These are phyloP conservation scores for Polymixis flavicincta DNA, from an alignment of 2,888 invertebrate species.

Conservation along the genomic window DNA sequence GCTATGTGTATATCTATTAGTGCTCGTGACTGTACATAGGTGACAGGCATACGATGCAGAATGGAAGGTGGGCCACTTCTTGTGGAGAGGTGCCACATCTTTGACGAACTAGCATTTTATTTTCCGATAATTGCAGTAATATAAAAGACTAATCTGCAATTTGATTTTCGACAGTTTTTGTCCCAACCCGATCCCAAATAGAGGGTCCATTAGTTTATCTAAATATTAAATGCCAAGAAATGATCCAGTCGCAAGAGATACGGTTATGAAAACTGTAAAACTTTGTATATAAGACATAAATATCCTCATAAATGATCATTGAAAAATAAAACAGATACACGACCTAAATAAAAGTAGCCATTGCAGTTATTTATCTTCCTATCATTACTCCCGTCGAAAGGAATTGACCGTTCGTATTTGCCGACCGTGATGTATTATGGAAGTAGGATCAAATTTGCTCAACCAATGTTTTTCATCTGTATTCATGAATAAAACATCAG, in stretches of 20 bases:
- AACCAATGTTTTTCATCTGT: slow-evolving; percentile 62
- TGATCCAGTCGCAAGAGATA: neutral
- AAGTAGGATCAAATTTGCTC: slow-evolving; percentile 57
- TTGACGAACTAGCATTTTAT: neutral
- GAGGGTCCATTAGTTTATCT: neutral
- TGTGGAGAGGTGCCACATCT: no score
- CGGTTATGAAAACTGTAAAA: neutral
- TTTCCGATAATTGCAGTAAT: neutral
- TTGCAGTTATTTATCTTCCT: slow-evolving; percentile 43
- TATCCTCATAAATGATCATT: neutral
- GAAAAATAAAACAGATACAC: slow-evolving; percentile 1
- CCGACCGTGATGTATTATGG: slow-evolving; percentile 55
- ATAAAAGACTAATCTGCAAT: no score
- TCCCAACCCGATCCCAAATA: no score
- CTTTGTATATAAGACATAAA: neutral
- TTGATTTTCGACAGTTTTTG: neutral
- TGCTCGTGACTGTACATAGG: no score
- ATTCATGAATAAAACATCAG: slow-evolving; percentile 62
- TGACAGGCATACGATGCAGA: no score
- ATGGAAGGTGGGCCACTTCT: no score
- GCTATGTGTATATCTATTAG: no score
- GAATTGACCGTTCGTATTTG: slow-evolving; percentile 42
- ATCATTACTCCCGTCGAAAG: slow-evolving; percentile 29
- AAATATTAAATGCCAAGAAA: neutral
- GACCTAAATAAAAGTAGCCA: slow-evolving; percentile 24